Base-by-base conservation (phyloP, 1,140 invertebrate genomes). In the Pygmarrhopalites habei region DNA sequence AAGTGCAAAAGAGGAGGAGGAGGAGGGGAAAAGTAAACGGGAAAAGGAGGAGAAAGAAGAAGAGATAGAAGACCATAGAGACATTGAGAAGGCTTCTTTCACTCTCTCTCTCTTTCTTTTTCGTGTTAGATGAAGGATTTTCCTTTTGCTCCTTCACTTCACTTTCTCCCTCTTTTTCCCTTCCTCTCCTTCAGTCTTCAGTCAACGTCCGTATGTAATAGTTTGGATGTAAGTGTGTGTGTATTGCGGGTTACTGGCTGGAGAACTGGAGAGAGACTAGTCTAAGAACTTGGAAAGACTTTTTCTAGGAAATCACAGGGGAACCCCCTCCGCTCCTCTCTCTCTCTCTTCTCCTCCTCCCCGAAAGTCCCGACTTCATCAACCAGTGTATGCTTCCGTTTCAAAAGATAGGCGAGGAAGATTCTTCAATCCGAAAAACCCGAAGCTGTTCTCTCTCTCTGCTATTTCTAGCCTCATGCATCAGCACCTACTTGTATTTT, bases 281-380 rank as follows among this genome's bases (percentile, higher is more conserved):
- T n/a, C 44, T 46, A 46, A 46, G 49, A 51, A 51, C 14, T 51
- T 51, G 44, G 15, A 17, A n/a, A 39, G 35, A 10, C 35, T 23
- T 23, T 49, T 21, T 49, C 14, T 19, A 43, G 44, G 19, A 62
- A 56, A 43, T 55, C 60, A 62, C 60, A 19, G 19, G 60, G 60
- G 60, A 62, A n/a, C 52, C 14, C 30, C n/a, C n/a, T n/a, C n/a
- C n/a, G n/a, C n/a, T n/a, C n/a, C n/a, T n/a, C n/a, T n/a, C n/a
- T n/a, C n/a, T n/a, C n/a, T n/a, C n/a, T n/a, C n/a, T n/a, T n/a
- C n/a, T n/a, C n/a, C n/a, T n/a, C n/a, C n/a, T n/a, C n/a, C n/a
- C 35, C 51, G 41, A 62, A 62, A 62, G 60, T 62, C 53, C 60
- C 60, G 41, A 62, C 52, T 62, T 62, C 60, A 57, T 62, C 52